These are phyloP conservation scores for Argentina silus DNA, from an alignment of 2,797 vertebrate species.

Conservation along the genomic window DNA sequence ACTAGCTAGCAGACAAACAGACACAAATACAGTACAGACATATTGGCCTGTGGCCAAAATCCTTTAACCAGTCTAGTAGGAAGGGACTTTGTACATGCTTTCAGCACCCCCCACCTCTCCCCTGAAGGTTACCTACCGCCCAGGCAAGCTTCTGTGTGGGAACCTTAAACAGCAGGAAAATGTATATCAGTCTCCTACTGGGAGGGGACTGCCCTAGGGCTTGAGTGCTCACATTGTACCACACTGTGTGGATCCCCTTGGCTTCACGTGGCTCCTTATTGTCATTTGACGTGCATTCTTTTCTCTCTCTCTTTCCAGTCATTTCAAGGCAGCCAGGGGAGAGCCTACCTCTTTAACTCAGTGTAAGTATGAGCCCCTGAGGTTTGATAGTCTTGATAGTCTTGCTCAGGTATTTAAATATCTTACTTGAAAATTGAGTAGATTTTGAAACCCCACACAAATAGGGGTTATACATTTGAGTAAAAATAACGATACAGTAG, in stretches of 20 bases:
- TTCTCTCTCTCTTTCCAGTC: slow-evolving; percentile 80
- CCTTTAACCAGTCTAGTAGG: no score
- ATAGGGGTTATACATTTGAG: no score
- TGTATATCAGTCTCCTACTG: slow-evolving; percentile 9
- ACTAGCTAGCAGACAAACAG: no score
- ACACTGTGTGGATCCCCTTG: slow-evolving; percentile 14
- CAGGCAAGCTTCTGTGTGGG: slow-evolving; percentile 36
- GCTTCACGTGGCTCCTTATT: slow-evolving; percentile 19
- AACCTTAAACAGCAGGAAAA: slow-evolving; percentile 44
- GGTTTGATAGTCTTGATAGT: no score
- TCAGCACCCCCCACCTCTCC: slow-evolving; percentile 3
- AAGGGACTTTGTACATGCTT: no score
- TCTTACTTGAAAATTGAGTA: no score
- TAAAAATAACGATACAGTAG: no score
- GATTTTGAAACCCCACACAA: no score
- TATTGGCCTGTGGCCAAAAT: no score
- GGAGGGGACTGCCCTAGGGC: slow-evolving; percentile 35
- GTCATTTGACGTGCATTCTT: slow-evolving; percentile 28
- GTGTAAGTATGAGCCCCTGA: slow-evolving; percentile 87
- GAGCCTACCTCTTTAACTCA: slow-evolving; percentile 98
- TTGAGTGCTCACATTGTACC: slow-evolving; percentile 35
- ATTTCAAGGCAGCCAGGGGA: slow-evolving; percentile 97
- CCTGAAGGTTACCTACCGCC: slow-evolving; percentile 31
- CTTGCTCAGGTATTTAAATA: no score
- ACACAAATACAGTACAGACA: no score